Evolutionary conservation across 2,797 vertebrate species (phyloP), one percentile per base, ranked within the genome.

Genomic region (Poeciliopsis gracilis): DNA sequence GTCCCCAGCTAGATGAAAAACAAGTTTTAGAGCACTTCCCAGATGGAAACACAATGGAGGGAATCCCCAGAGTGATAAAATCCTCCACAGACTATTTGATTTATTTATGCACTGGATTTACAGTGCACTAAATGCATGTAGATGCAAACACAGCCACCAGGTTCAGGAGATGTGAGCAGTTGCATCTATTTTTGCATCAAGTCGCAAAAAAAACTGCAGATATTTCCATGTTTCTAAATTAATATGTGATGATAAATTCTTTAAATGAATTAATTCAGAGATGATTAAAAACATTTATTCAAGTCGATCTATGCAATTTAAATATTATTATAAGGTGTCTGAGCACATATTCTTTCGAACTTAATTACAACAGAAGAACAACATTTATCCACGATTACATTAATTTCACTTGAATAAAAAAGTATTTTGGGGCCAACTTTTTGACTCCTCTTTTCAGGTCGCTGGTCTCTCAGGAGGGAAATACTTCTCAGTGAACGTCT

Each of bases 21-120:
- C 69, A 83, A 80, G 78, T 84, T 28, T 71, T 91, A 83, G 18
- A 67, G 71, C 82, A 84, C 82, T 87, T 87, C 83, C 80, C 81
- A 77, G 86, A 70, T 87, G 84, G 93, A 91, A 89, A 67, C 7
- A 70, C 67, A 70, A n/a, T 70, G 38, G 67, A n/a, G 23, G 41
- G 36, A 23, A n/a, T 61, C 59, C 28, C 59, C 28, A 61, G 59
- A 61, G 28, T 5, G 55, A 15, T 28, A 6, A 33, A 16, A 61
- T 33, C 59, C 59, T 18, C 59, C 30, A 8, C 13, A 33, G 15
- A 61, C 59, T 61, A 33, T 61, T 33, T 61, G 15, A 61, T 61
- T 33, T 61, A 61, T 61, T 61, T 33, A 61, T 61, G 30, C 15
- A 5, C 30, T 18, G 16, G 59, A 61, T 33, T 33, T n/a, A 0